phyloP scores from a whole-genome alignment of 1,140 invertebrate genomes.

The Aphidius gifuensis region DNA sequence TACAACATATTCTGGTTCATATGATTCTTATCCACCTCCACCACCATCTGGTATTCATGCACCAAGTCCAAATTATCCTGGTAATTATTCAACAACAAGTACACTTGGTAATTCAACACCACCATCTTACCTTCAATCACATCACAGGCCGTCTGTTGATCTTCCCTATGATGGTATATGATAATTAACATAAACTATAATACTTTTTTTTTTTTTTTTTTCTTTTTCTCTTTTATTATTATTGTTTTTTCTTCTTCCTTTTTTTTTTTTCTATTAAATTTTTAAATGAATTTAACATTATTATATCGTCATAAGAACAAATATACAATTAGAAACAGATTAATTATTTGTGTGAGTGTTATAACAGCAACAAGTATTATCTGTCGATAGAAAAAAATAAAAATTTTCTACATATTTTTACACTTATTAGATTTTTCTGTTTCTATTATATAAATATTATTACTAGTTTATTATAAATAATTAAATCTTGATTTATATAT shows the following conservation, averaged over 20 bases:
- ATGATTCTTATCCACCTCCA: conserved; percentile 48
- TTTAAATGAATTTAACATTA: not conserved
- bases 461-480: too few relatives aligned
- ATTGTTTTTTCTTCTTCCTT: not conserved
- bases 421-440: conserved; percentile 29
- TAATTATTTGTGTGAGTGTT: conserved; percentile 8
- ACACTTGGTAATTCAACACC: conserved; percentile 43
- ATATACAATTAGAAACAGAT: too few relatives aligned
- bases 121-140: conserved; percentile 49
- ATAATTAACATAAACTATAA: conserved; percentile 45
- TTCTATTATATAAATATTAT: not conserved
- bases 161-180: conserved; percentile 54
- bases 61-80: conserved; percentile 50
- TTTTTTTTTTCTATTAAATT: too few relatives aligned
- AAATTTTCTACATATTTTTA: conserved; percentile 49
- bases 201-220: too few relatives aligned
- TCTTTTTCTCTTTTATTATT: not conserved
- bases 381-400: conserved; percentile 14
- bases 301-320: too few relatives aligned
- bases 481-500: too few relatives aligned
- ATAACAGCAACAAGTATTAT: not conserved
- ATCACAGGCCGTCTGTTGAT: conserved; percentile 50
- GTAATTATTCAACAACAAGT: conserved; percentile 35
- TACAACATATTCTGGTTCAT: conserved; percentile 49
- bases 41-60: conserved; percentile 42